Evolutionary conservation across 2,113 vertebrate genomes (phyloP).

Genomic region (Pachycephala philippinensis): DNA sequence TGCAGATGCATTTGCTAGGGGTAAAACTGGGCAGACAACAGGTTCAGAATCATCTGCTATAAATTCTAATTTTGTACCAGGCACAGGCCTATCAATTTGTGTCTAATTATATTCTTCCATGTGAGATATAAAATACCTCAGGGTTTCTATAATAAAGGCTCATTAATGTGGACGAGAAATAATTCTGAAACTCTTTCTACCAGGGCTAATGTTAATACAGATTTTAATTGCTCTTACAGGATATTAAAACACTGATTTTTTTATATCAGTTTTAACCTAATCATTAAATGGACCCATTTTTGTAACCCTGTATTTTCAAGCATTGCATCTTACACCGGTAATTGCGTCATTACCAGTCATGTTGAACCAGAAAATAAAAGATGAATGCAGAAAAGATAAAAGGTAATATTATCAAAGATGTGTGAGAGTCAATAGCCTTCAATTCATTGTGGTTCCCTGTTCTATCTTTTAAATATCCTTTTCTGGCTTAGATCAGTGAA

Average conservation of each 20-base stretch:
- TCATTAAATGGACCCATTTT: conserved; percentile 50
- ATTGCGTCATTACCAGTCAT: neutral
- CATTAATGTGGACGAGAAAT: conserved; percentile 71
- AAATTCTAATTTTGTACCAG: conserved; percentile 69
- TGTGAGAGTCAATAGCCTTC: neutral
- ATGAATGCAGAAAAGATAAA: neutral
- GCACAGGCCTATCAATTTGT: conserved; percentile 68
- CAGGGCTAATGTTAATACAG: conserved; percentile 71
- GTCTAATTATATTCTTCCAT: conserved; percentile 73
- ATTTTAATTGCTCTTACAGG: conserved; percentile 70
- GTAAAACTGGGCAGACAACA: conserved; percentile 52
- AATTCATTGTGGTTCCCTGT: neutral
- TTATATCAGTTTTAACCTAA: conserved; percentile 43
- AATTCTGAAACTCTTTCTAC: conserved; percentile 67
- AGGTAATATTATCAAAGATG: neutral
- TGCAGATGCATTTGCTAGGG: conserved; percentile 47
- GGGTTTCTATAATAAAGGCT: conserved; percentile 71
- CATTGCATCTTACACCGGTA: neutral
- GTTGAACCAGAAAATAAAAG: neutral
- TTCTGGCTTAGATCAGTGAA: neutral
- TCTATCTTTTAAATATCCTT: neutral
- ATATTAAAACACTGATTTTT: conserved; percentile 58
- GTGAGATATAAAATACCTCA: conserved; percentile 74
- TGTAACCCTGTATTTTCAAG: conserved; percentile 35
- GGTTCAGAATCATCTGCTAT: conserved; percentile 59